phyloP scores from a whole-genome alignment of 2,797 vertebrate species.

The Spondyliosoma cantharus region DNA sequence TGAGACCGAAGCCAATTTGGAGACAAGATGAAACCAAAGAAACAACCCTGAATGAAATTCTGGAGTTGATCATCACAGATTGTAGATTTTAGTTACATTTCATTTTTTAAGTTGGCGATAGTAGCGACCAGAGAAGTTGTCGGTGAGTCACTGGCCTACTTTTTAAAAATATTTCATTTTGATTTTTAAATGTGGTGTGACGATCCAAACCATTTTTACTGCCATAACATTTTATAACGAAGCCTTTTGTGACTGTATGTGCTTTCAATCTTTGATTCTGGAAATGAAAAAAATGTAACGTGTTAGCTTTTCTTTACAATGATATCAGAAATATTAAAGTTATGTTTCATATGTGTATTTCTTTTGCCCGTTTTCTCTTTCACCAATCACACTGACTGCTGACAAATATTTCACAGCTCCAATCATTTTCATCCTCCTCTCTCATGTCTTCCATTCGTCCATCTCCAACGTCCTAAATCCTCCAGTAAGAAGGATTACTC shows the following conservation, averaged over 20 bases:
- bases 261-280: not conserved
- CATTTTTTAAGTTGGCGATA: not conserved
- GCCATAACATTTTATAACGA: not conserved
- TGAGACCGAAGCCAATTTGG: not conserved
- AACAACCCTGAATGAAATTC: not conserved
- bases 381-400: not conserved
- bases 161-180: not conserved
- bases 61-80: not conserved
- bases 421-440: not conserved
- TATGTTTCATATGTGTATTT: not conserved
- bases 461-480: not conserved
- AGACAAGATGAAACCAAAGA: not conserved
- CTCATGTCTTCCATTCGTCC: not conserved
- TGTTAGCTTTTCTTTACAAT: not conserved
- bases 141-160: conserved; percentile 7
- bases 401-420: not conserved
- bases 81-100: not conserved
- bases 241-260: not conserved
- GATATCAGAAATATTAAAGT: conserved; percentile 20
- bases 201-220: not conserved
- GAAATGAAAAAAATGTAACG: conserved; percentile 14
- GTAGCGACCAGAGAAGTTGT: not conserved
- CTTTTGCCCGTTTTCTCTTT: not conserved
- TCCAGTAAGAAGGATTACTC: not conserved
- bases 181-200: not conserved